Evolutionary conservation across 30 jellyfish, hydroid and myxozoan species (phyloP).

Genomic region (Clytia hemisphaerica): DNA sequence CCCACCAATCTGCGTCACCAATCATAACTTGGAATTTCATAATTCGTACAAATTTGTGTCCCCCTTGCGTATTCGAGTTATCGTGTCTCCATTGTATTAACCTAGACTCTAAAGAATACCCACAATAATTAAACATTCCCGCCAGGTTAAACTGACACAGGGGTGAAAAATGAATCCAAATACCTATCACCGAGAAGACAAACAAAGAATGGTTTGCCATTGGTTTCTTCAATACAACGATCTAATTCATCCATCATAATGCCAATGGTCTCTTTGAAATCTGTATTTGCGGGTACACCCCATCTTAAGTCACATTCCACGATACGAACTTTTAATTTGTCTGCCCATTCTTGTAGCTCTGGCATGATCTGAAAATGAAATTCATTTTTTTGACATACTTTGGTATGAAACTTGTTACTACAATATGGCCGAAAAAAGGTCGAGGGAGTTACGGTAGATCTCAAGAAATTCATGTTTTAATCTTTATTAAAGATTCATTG

Average conservation of each 20-base stretch:
- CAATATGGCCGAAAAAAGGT: no score
- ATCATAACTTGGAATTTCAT: no score
- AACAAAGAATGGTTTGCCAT: slow-evolving; percentile 80
- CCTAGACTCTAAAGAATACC: no score
- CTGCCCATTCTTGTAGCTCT: slow-evolving; percentile 62
- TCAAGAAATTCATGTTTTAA: neutral
- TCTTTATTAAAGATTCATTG: no score
- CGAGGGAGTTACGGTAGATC: neutral
- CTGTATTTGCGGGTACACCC: slow-evolving; percentile 89
- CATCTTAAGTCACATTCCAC: slow-evolving; percentile 88
- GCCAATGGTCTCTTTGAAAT: slow-evolving; percentile 52
- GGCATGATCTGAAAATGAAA: slow-evolving; percentile 51
- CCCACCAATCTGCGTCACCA: no score
- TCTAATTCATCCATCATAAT: slow-evolving; percentile 69
- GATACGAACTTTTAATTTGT: slow-evolving; percentile 38
- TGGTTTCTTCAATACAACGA: slow-evolving; percentile 59
- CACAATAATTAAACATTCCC: neutral
- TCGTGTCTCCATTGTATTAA: no score
- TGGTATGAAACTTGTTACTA: no score
- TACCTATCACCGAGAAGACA: slow-evolving; percentile 69
- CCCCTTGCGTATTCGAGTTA: no score
- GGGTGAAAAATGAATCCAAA: neutral
- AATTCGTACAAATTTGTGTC: no score
- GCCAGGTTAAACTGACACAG: neutral
- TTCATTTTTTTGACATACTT: no score